Base-by-base conservation (phyloP, 2,888 invertebrate genomes). In the Clivina fossor region DNA sequence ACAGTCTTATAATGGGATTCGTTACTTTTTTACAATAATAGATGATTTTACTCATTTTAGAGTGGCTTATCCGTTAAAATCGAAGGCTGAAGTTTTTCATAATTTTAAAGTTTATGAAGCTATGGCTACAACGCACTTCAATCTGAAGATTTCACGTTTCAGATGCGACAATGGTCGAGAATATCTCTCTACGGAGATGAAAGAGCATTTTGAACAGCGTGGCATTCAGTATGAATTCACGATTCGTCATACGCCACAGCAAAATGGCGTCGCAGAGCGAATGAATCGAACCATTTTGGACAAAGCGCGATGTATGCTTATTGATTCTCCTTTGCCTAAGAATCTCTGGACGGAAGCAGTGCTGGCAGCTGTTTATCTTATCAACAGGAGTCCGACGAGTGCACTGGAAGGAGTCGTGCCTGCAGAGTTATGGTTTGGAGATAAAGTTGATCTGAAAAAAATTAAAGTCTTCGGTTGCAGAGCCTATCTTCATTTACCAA, bases 311-410 rank as follows among this genome's bases (percentile, higher is more conserved):
- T 58, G 65, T 30, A 61, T 70, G 61, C 4, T 72, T 48, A 56
- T 61, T 43, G 61, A 68, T 32, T 64, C 67, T 2, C 61, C 65
- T 13, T 33, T 69, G 1, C 51, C 54, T n/a, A 69, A 71, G 58
- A 3, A 2, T 3, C 68, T 72, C 44, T 71, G 69, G 71, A 64
- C 66, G 24, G 69, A 70, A 57, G 70, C 69, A 26, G 65, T 70
- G 11, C 66, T 66, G 40, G 68, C 66, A 41, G 67, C 68, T 33
- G 62, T 62, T 19, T 66, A 68, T 61, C 60, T 72, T 18, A 64
- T 69, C 16, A 72, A 71, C 61, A 51, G 63, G 55, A 62, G 60
- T n/a, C 69, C 69, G 16, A 70, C 65, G 40, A 63, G 54, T 62
- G 66, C 67, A 16, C 48, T 70, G n/a, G 4, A 57, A 22, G 32